These are phyloP conservation scores for Araneus ventricosus DNA, from an alignment of 1,140 invertebrate species.

Conservation along the genomic window DNA sequence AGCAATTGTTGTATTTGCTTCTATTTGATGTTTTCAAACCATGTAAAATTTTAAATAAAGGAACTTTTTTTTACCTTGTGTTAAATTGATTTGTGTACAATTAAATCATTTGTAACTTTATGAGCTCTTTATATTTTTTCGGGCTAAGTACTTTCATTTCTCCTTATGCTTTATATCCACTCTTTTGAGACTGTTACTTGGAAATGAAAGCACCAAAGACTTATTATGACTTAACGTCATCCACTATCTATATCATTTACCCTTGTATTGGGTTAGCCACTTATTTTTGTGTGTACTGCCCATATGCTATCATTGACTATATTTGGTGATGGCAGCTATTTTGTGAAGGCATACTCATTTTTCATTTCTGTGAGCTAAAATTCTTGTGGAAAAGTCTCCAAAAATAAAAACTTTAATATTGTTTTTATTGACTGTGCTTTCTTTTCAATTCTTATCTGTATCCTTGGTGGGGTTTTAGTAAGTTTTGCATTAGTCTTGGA, in stretches of 20 bases:
- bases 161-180: conserved; percentile 25
- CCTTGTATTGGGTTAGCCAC: background rate
- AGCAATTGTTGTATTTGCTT: conserved; percentile 32
- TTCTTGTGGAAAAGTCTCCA: background rate
- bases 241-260: background rate
- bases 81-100: conserved; percentile 48
- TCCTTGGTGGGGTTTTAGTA: conserved; percentile 19
- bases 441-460: conserved; percentile 16
- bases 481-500: conserved; percentile 34
- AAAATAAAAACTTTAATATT: background rate
- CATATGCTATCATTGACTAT: background rate
- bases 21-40: conserved; percentile 8
- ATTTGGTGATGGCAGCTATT: background rate
- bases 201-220: background rate
- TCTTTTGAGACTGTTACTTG: conserved; percentile 1
- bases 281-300: background rate
- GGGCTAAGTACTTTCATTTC: background rate
- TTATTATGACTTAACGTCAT: background rate
- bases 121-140: conserved; percentile 31
- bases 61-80: conserved; percentile 51
- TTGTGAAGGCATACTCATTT: background rate
- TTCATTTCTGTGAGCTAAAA: background rate
- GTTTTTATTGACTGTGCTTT: background rate
- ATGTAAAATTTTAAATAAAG: conserved; percentile 66
- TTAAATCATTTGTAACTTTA: background rate